A percentile compares a stretch with the other conserved stretches of the same genome.
Conservation (phyloP, 2,797 vertebrate genomes). For the Sebastes cheni region DNA sequence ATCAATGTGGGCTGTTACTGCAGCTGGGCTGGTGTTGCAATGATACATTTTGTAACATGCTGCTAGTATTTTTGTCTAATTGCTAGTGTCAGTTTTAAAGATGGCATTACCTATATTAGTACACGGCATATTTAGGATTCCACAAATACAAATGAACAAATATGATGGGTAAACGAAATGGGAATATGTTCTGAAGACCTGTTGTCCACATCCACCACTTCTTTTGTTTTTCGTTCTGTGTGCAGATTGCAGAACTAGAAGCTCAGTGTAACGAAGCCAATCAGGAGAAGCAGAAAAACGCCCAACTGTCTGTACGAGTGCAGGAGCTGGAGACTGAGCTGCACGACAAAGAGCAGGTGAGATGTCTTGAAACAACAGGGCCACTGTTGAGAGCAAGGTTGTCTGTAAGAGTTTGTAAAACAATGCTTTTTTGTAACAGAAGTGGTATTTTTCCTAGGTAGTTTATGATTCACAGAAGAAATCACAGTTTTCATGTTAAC, state of each 20-base stretch:
- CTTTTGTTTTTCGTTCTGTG: not conserved
- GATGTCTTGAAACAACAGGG: not conserved
- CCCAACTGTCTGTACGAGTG: slow-evolving; percentile 85
- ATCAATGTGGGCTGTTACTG: slow-evolving; percentile 56
- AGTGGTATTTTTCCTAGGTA: not conserved
- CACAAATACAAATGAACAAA: not conserved
- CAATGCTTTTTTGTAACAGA: not conserved
- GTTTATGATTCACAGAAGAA: not conserved
- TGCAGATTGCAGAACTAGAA: slow-evolving; percentile 91
- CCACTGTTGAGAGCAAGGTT: not conserved
- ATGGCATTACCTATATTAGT: not conserved
- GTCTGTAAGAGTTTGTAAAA: not conserved
- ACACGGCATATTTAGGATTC: not conserved
- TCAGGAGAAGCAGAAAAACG: slow-evolving; percentile 90
- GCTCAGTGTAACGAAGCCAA: slow-evolving; percentile 89
- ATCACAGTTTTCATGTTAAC: not conserved
- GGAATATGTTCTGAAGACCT: not conserved
- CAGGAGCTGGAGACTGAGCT: slow-evolving; percentile 91
- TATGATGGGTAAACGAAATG: not conserved
- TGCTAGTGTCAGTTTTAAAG: not conserved
- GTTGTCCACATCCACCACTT: not conserved
- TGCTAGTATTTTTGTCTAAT: not conserved
- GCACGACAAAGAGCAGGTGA: slow-evolving; percentile 93
- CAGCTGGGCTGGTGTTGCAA: slow-evolving; percentile 46
- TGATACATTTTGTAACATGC: slow-evolving; percentile 13